Base-by-base conservation (phyloP, 2,113 vertebrate species). In the Lepidothrix coronata region DNA sequence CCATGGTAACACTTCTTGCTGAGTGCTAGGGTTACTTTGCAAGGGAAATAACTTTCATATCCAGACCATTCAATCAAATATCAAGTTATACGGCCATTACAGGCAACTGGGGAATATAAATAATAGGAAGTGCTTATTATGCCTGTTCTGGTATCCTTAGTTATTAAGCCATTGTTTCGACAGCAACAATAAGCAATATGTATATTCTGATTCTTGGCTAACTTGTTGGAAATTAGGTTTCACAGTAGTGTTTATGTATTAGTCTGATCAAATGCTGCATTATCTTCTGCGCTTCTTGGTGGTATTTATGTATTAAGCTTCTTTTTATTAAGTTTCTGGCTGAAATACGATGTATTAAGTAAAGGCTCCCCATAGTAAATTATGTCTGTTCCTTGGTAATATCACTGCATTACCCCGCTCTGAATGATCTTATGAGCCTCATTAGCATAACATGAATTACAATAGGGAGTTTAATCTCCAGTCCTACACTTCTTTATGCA, bases 301-400 rank as follows among this genome's bases (percentile, higher is more conserved):
- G 77, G 49, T 92, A 92, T 94, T 94, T 92, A 82, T 68, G 37
- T 68, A 88, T 94, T 93, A 93, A 92, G 92, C 90, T 87, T 66
- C 89, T 85, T 96, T 96, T 96, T 95, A 96, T 96, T 96, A 96
- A 93, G 86, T 97, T 96, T 89, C 88, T 93, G 70, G 49, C 76
- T 92, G 96, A 95, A 92, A 92, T 93, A 85, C 91, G 91, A 85
- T 87, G 35, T 78, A 94, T 89, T 94, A 96, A 88, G 63, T 93
- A 94, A 90, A 94, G 82, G 72, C 37, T 95, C 89, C 94, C 96
- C 57, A 52, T 51, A 89, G 96, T 79, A 97, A 95, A 96, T 96
- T 91, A 91, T 77, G 54, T 85, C 4, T 4, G 91, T 87, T 92
- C 91, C 86, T 88, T 54, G 23, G 61, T 89, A 95, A 95, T 93